These are phyloP conservation scores for Chaetodon trifascialis DNA, from an alignment of 2,113 vertebrate genomes.

Conservation along the genomic window DNA sequence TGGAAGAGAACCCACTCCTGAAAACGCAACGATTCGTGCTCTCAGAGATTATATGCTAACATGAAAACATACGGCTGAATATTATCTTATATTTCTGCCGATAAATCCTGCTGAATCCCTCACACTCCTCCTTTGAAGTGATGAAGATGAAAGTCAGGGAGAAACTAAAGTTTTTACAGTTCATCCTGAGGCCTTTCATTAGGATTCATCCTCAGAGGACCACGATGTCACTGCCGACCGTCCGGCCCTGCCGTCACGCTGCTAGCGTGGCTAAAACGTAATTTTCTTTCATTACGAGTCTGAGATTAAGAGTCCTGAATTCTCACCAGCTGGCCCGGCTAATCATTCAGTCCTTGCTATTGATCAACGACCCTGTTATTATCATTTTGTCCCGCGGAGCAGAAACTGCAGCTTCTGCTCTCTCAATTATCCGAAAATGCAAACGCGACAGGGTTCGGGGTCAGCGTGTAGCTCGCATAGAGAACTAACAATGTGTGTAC, in stretches of 20 bases:
- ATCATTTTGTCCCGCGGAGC: conserved; percentile 6
- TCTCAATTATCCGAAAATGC: neutral
- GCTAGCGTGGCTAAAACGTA: no score
- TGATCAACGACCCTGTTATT: conserved; percentile 25
- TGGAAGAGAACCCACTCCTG: no score
- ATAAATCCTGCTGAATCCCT: no score
- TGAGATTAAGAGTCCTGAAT: neutral
- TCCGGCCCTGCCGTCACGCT: no score
- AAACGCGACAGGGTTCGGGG: conserved; percentile 33
- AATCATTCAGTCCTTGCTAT: conserved; percentile 2
- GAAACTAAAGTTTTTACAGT: neutral
- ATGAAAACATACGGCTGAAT: no score
- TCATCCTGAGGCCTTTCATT: neutral
- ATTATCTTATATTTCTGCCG: no score
- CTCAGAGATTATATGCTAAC: no score
- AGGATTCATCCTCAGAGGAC: conserved; percentile 3
- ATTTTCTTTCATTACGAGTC: neutral
- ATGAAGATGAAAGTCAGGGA: neutral
- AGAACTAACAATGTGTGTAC: conserved; percentile 6
- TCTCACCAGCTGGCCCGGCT: neutral
- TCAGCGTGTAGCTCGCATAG: neutral
- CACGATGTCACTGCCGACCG: no score
- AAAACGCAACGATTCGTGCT: no score
- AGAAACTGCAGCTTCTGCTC: neutral
- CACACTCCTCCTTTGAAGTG: neutral